Evolutionary conservation across 2,888 invertebrate species (phyloP), one percentile per base, ranked within the genome.

Genomic region (Netelia fuscicornis): DNA sequence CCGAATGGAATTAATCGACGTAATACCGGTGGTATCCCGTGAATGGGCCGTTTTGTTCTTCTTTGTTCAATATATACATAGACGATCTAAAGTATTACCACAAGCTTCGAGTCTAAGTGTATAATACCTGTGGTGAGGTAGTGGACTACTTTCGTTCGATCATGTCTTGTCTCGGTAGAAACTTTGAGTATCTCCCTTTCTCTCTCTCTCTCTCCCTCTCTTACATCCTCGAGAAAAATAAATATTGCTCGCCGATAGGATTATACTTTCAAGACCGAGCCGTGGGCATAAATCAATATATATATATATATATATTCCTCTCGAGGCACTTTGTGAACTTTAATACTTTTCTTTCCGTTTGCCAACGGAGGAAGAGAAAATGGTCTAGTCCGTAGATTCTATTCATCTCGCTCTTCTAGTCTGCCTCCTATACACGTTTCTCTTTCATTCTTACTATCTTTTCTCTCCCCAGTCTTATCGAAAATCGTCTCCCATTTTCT

Each of bases 141-240:
- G 25, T 23, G 60, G 54, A 77, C 81, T 56, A 68, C 56, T 81
- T 30, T 72, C 76, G 76, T 67, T 84, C 67, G 72, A 84, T 76
- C 81, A 62, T 67, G 72, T 81, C 60, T 72, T 48, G 70, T 64
- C 70, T 70, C 13, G 10, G 54, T 17, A 37, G n/a, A 58, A 80
- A 80, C 70, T 71, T 56, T 17, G 42, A 62, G 71, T 44, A 68
- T 2, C 10, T 54, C 42, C 58, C 37, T 17, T 13, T 80, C 70
- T 37, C 25, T 52, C 37, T 17, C 37, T 17, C n/a, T 64, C 17
- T 64, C 52, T 48, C 52, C 2, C 25, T 25, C 25, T 25, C 25
- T 25, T 25, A 44, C 54, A 3, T 17, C 48, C 54, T 37, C 37
- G 54, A 56, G 44, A n/a, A 77, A 77, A 68, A 67, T 74, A 81